phyloP scores from a whole-genome alignment of 2,797 vertebrate genomes.

The Periparus ater region DNA sequence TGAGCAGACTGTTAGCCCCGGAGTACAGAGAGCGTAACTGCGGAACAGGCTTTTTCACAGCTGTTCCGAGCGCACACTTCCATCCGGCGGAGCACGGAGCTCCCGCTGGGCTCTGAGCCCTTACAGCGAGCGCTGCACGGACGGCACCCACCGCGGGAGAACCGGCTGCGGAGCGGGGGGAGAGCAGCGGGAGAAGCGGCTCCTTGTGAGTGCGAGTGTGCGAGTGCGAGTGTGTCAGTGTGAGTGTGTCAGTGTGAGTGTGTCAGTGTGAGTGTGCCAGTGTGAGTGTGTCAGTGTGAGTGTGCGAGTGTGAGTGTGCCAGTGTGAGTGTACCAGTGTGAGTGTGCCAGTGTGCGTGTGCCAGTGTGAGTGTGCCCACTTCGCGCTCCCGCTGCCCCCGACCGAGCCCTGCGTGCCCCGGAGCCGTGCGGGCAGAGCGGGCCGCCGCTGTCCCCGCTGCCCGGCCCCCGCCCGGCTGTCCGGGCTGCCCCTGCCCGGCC shows the following conservation, averaged over 20 bases:
- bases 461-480: not conserved
- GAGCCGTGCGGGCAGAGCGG: too few species aligned
- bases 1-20: not conserved
- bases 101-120: not conserved
- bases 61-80: accelerated
- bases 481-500: not conserved
- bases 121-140: accelerated
- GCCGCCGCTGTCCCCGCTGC: accelerated
- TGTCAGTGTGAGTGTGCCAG: not conserved
- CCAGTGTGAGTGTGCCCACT: not conserved
- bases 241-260: too few species aligned
- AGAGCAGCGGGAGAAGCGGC: not conserved
- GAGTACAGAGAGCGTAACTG: accelerated
- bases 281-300: accelerated
- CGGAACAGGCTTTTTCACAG: not conserved
- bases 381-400: too few species aligned
- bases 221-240: not conserved
- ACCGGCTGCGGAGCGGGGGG: not conserved
- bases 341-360: not conserved
- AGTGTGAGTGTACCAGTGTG: too few species aligned
- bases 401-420: not conserved
- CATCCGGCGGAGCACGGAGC: not conserved
- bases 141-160: not conserved
- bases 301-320: too few species aligned
- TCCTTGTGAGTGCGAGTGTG: accelerated